These are phyloP conservation scores for Tetragnatha versicolor DNA, from an alignment of 1,140 invertebrate genomes.

Conservation along the genomic window DNA sequence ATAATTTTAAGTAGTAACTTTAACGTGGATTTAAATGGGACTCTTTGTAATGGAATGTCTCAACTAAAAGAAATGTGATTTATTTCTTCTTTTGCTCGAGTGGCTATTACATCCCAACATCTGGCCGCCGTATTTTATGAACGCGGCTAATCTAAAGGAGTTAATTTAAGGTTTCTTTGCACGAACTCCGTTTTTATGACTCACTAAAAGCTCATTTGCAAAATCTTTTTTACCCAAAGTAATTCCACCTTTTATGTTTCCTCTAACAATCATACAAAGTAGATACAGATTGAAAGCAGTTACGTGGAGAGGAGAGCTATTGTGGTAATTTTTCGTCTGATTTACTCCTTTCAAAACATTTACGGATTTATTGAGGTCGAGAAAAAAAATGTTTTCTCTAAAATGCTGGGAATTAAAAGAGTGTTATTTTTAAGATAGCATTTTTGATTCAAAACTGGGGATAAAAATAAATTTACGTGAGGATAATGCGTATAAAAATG, in stretches of 20 bases:
- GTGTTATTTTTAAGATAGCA: too few species aligned
- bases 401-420: too few species aligned
- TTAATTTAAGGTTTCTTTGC: slow-evolving; percentile 24
- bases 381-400: too few species aligned
- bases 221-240: background rate
- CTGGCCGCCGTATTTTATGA: slow-evolving; percentile 15
- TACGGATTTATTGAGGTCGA: too few species aligned
- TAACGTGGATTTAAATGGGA: too few species aligned
- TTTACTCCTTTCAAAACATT: too few species aligned
- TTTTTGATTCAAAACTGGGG: too few species aligned
- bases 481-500: too few species aligned
- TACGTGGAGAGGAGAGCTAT: background rate
- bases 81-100: background rate
- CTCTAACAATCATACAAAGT: slow-evolving; percentile 4
- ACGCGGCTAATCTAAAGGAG: slow-evolving; percentile 15
- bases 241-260: background rate
- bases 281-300: background rate
- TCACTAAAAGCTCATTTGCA: background rate
- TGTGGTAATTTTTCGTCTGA: too few species aligned
- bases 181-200: slow-evolving; percentile 17
- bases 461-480: too few species aligned
- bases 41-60: background rate
- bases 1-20: too few species aligned
- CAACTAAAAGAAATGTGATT: slow-evolving; percentile 7
- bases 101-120: slow-evolving; percentile 3